phyloP scores from a whole-genome alignment of 1,140 invertebrate genomes.

The Zeugodacus cucurbitae region DNA sequence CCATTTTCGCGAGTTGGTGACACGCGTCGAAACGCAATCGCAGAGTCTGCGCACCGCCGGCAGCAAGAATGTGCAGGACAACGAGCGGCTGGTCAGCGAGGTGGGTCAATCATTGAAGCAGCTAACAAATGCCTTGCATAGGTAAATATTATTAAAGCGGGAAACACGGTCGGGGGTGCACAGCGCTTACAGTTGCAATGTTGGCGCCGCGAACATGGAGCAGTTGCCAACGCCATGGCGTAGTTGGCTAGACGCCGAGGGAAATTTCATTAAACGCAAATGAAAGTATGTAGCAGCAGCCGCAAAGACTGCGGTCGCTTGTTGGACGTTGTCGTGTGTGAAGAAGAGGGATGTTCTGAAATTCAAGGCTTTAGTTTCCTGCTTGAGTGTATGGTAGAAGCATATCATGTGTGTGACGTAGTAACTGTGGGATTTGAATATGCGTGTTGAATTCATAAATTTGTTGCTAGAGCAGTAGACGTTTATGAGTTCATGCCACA shows the following conservation, averaged over 20 bases:
- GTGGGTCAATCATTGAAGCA: slow-evolving; percentile 85
- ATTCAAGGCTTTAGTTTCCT: slow-evolving; percentile 34
- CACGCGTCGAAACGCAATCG: slow-evolving; percentile 82
- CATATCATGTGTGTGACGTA: slow-evolving; percentile 20
- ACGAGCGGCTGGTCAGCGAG: slow-evolving; percentile 76
- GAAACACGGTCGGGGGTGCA: slow-evolving; percentile 47
- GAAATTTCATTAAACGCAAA: slow-evolving; percentile 61
- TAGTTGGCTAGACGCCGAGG: slow-evolving; percentile 61
- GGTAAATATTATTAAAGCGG: slow-evolving; percentile 71
- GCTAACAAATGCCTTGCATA: slow-evolving; percentile 82
- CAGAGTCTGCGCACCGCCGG: slow-evolving; percentile 79
- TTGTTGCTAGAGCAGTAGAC: background rate
- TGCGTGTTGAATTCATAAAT: background rate
- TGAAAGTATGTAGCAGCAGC: background rate
- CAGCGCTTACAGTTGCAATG: slow-evolving; percentile 25
- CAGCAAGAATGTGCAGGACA: slow-evolving; percentile 76
- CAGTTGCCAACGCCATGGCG: slow-evolving; percentile 1
- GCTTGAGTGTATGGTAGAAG: background rate
- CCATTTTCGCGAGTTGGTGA: slow-evolving; percentile 87
- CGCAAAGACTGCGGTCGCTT: background rate
- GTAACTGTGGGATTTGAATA: background rate
- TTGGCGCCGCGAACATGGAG: background rate
- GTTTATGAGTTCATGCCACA: background rate
- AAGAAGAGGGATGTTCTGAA: background rate
- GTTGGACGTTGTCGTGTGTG: background rate